Base-by-base conservation (phyloP, 2,888 invertebrate genomes). In the Trilocha varians region DNA sequence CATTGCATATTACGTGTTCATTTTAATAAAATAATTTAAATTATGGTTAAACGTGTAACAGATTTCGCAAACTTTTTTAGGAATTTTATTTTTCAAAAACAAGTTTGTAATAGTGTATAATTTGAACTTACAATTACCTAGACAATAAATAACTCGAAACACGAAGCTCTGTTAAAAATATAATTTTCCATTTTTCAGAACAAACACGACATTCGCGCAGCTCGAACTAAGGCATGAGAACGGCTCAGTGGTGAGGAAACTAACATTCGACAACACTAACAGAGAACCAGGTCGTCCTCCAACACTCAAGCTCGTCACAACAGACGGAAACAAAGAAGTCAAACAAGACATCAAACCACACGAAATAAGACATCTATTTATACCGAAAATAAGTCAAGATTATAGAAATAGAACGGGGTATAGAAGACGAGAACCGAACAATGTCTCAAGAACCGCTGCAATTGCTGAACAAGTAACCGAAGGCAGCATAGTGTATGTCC, bases 161-260 rank as follows among this genome's bases (percentile, higher is more conserved):
- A n/a, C n/a, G n/a, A n/a, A n/a, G n/a, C n/a, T n/a, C n/a, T n/a
- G n/a, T n/a, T n/a, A n/a, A n/a, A n/a, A n/a, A n/a, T n/a, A n/a
- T n/a, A n/a, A n/a, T 47, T 43, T 42, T 56, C 25, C 46, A 9
- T 37, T 41, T 85, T 85, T 49, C 82, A 87, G 86, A 57, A 70
- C 70, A 49, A 84, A 84, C 47, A 75, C 83, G 40, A 82, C 85
- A 40, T 82, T 76, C 44, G 84, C 82, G 46, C 84, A 84, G 58
- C 64, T 86, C 55, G 86, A 84, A 65, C 65, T 86, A 42, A 65
- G 73, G 55, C 78, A 83, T 41, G 50, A 69, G 41, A 85, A 80
- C 52, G 75, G 64, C 57, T 73, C 82, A 44, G 51, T 74, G 55
- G 69, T 86, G 39, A 84, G 75, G 62, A 78, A 66, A 41, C 59